Conservation (phyloP, 2,797 vertebrate genomes). For the Delichon dasypus region DNA sequence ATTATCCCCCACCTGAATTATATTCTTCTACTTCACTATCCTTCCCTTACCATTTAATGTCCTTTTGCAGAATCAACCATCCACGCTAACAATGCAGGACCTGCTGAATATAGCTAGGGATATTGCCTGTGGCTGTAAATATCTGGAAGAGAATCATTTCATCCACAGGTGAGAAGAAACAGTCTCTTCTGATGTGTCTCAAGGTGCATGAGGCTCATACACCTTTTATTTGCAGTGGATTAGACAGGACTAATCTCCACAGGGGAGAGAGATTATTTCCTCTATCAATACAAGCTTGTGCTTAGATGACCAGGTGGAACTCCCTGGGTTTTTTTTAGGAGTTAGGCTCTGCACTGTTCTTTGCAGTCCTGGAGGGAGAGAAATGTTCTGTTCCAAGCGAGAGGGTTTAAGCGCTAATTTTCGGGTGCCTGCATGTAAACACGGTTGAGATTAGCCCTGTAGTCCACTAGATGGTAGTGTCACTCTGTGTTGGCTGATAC, state of each 20-base stretch:
- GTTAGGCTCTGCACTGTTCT: background rate
- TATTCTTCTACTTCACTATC: background rate
- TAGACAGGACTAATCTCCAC: background rate
- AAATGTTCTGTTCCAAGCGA: background rate
- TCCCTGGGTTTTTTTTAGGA: background rate
- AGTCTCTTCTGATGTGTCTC: background rate
- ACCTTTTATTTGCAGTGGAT: background rate
- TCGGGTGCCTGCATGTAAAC: background rate
- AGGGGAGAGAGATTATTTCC: background rate
- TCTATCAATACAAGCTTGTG: background rate
- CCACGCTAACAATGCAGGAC: conserved; percentile 85
- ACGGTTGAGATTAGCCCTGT: background rate
- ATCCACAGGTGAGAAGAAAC: conserved; percentile 78
- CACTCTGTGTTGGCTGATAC: background rate
- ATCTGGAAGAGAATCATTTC: conserved; percentile 94
- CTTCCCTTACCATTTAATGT: background rate
- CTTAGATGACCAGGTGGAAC: background rate
- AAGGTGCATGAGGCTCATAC: background rate
- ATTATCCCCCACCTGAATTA: background rate
- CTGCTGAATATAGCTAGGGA: conserved; percentile 89
- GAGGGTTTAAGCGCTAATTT: background rate
- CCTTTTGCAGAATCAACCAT: conserved; percentile 80
- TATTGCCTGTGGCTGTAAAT: conserved; percentile 90
- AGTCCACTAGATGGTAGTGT: conserved; percentile 67
- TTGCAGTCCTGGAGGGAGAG: background rate